phyloP scores from a whole-genome alignment of 1,140 invertebrate genomes.

The Ips typographus region DNA sequence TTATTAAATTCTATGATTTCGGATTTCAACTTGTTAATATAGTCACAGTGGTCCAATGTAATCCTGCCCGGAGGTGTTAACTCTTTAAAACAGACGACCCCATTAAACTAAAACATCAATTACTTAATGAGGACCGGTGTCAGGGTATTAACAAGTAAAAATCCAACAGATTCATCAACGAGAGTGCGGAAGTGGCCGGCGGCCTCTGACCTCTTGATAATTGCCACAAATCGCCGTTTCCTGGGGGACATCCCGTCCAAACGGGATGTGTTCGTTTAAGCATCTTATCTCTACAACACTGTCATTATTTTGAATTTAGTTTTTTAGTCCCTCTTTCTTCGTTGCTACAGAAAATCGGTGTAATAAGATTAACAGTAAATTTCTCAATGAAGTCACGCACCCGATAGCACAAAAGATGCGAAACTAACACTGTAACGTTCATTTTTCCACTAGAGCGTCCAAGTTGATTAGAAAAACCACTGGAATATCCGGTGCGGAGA shows the following conservation, averaged over 20 bases:
- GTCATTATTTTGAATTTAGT: too few relatives aligned
- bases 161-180: slow-evolving; percentile 30
- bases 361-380: too few relatives aligned
- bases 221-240: slow-evolving; percentile 24
- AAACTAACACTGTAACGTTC: slow-evolving; percentile 28
- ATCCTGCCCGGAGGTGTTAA: neutral
- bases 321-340: too few relatives aligned
- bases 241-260: slow-evolving; percentile 11
- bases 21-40: too few relatives aligned
- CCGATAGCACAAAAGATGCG: slow-evolving; percentile 16
- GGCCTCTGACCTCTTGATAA: slow-evolving; percentile 30
- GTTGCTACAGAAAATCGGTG: too few relatives aligned
- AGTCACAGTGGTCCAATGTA: neutral
- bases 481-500: slow-evolving; percentile 18
- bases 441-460: slow-evolving; percentile 31
- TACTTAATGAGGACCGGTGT: slow-evolving; percentile 30
- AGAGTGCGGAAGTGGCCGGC: slow-evolving; percentile 35
- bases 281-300: neutral
- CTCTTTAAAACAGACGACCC: neutral
- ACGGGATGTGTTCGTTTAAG: slow-evolving; percentile 13
- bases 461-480: slow-evolving; percentile 30
- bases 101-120: slow-evolving; percentile 35
- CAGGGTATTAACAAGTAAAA: slow-evolving; percentile 8
- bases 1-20: too few relatives aligned
- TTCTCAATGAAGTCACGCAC: slow-evolving; percentile 17